Evolutionary conservation across 2,113 vertebrate genomes (phyloP).

Genomic region (Amblyornis subalaris): DNA sequence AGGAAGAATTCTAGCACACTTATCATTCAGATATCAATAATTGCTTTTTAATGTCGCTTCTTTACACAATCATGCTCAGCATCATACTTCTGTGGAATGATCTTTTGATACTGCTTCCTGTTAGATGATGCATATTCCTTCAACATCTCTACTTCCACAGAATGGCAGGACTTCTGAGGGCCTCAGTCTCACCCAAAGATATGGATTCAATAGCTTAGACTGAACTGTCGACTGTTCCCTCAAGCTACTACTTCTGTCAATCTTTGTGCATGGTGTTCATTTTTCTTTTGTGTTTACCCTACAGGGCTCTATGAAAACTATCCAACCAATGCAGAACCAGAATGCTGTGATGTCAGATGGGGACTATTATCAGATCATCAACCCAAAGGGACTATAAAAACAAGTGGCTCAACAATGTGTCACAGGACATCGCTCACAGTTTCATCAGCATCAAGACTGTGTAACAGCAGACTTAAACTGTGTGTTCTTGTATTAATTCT

Average conservation of each 20-base stretch:
- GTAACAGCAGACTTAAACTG: constrained; percentile 93
- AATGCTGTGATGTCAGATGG: constrained; percentile 97
- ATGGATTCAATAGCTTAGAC: not conserved
- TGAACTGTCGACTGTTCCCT: not conserved
- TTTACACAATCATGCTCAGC: not conserved
- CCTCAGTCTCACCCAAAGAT: not conserved
- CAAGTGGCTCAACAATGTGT: constrained; percentile 84
- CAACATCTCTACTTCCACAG: not conserved
- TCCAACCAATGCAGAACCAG: constrained; percentile 86
- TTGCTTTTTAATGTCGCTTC: not conserved
- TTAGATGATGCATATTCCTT: not conserved
- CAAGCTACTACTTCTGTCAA: not conserved
- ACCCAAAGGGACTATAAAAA: constrained; percentile 82
- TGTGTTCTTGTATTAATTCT: constrained; percentile 94
- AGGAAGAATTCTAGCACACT: not conserved
- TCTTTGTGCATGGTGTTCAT: not conserved
- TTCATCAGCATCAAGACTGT: constrained; percentile 93
- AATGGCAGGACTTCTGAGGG: not conserved
- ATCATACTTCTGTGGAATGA: not conserved
- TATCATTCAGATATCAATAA: not conserved
- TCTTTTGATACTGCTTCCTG: not conserved
- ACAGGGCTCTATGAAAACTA: constrained; percentile 93
- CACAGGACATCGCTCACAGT: constrained; percentile 87
- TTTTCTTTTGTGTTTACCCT: not conserved
- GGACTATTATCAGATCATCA: constrained; percentile 81